A percentile compares a stretch with the other conserved stretches of the same genome.
These are phyloP conservation scores for Antennarius maculatus DNA, from an alignment of 2,797 vertebrate species.

Conservation along the genomic window DNA sequence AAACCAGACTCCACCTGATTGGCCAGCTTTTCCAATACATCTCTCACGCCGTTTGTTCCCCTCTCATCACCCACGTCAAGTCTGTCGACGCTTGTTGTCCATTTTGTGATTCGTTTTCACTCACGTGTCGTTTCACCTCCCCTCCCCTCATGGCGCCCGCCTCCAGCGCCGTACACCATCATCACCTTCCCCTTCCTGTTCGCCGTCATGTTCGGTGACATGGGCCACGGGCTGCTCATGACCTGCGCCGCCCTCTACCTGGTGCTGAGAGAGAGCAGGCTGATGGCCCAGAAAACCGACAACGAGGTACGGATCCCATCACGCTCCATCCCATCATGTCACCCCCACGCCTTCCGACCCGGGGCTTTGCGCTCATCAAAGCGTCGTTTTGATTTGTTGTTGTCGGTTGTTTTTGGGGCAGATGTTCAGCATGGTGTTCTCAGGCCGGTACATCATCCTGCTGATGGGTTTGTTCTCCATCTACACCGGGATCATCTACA, in stretches of 20 bases:
- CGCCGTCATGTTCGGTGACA: slow-evolving; percentile 98
- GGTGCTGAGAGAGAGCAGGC: slow-evolving; percentile 92
- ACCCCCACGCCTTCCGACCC: not conserved
- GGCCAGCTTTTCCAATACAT: too few relatives aligned
- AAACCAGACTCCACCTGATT: too few relatives aligned
- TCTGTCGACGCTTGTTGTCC: slow-evolving; percentile 6
- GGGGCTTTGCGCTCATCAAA: not conserved
- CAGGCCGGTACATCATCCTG: slow-evolving; percentile 96
- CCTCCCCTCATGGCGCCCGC: slow-evolving; percentile 38
- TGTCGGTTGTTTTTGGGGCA: slow-evolving; percentile 50
- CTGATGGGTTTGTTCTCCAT: slow-evolving; percentile 96
- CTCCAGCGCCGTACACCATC: slow-evolving; percentile 94
- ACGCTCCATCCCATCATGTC: slow-evolving; percentile 14
- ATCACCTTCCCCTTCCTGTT: slow-evolving; percentile 99
- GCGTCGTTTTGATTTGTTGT: not conserved
- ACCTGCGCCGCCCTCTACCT: slow-evolving; percentile 94
- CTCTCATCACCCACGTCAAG: slow-evolving; percentile 33
- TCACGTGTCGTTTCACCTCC: slow-evolving; percentile 24
- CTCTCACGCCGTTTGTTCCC: too few relatives aligned
- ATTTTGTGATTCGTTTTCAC: slow-evolving; percentile 6
- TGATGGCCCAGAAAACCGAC: slow-evolving; percentile 94
- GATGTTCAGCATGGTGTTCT: slow-evolving; percentile 97
- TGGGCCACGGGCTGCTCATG: slow-evolving; percentile 95
- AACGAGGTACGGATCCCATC: slow-evolving; percentile 86
- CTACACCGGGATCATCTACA: slow-evolving; percentile 98